Conservation (phyloP, 2,113 vertebrate genomes). For the Phalacrocorax pelagicus region DNA sequence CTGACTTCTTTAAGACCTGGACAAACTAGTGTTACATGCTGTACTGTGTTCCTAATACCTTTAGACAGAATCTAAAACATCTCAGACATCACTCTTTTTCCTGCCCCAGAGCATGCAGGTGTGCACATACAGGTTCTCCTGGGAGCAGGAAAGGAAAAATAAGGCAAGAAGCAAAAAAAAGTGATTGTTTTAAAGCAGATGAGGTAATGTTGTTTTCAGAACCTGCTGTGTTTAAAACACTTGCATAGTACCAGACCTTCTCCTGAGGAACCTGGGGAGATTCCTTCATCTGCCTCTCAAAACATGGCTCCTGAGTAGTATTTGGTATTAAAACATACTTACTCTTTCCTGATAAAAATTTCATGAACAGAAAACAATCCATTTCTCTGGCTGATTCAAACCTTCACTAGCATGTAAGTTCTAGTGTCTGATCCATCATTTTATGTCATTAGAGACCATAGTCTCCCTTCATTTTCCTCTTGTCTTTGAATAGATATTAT, state of each 20-base stretch:
- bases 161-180: neutral
- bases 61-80: neutral
- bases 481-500: neutral
- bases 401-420: neutral
- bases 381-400: neutral
- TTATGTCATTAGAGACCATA: neutral
- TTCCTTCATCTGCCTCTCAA: neutral
- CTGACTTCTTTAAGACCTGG: neutral
- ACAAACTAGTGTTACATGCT: neutral
- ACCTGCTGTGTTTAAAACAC: neutral
- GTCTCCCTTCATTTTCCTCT: neutral
- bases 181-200: neutral
- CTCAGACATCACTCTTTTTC: rapidly evolving
- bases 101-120: too few species aligned
- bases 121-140: neutral
- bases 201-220: neutral
- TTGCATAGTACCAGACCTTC: neutral
- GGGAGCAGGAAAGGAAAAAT: neutral
- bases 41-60: neutral
- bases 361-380: neutral
- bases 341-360: neutral
- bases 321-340: neutral
- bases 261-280: neutral
- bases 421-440: neutral
- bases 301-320: neutral